A percentile compares a stretch with the other conserved stretches of the same genome.
Evolutionary conservation across 2,113 vertebrate genomes (phyloP).

Genomic region (Glaucidium brasilianum): DNA sequence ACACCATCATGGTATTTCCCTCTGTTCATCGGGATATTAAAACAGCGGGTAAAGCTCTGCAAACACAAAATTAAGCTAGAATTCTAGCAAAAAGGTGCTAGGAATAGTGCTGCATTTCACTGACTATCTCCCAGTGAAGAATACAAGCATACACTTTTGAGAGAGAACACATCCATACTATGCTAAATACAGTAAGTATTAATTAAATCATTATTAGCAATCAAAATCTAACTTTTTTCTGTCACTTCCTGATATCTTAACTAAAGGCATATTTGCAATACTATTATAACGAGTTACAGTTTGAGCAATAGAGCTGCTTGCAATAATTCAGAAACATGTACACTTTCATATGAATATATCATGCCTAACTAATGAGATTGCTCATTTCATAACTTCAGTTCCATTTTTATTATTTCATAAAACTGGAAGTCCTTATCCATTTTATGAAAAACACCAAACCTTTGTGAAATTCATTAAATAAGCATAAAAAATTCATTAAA

Average conservation of each 20-base stretch:
- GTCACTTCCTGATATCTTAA: conserved; percentile 90
- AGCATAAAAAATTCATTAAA: conserved; percentile 99
- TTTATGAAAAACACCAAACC: conserved; percentile 97
- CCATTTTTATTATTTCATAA: conserved; percentile 98
- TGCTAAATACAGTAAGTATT: conserved; percentile 66
- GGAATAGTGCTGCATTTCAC: not conserved
- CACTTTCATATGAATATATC: conserved; percentile 95
- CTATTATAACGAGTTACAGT: conserved; percentile 79
- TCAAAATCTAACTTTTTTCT: conserved; percentile 84
- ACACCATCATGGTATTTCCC: not conserved
- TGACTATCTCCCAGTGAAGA: not conserved
- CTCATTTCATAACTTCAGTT: conserved; percentile 92
- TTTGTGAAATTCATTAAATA: conserved; percentile 99
- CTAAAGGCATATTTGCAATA: conserved; percentile 81
- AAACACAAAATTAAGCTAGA: conserved; percentile 33
- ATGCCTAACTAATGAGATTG: conserved; percentile 98
- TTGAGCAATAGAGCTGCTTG: conserved; percentile 70
- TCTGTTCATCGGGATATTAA: conserved; percentile 4
- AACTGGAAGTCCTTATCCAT: conserved; percentile 87
- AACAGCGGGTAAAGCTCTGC: not conserved
- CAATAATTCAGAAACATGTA: conserved; percentile 90
- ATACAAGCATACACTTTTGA: not conserved
- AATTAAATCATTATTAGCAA: conserved; percentile 80
- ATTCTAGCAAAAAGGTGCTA: not conserved
- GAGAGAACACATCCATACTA: conserved; percentile 50